Conservation (phyloP, 2,113 vertebrate species). For the Gasterosteus nipponicus region DNA sequence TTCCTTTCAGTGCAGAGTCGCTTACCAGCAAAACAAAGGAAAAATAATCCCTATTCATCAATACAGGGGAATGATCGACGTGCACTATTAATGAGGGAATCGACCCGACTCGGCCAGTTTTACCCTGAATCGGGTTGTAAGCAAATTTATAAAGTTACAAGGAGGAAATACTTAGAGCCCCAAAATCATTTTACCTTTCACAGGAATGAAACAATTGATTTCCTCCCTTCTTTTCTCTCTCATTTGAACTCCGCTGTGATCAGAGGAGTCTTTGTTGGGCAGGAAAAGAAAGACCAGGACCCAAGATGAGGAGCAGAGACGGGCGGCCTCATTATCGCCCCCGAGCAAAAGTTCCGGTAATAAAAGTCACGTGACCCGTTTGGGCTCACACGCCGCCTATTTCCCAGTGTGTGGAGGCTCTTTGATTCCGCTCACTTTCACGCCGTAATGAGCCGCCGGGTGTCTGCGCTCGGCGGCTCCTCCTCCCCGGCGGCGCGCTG, state of each 20-base stretch:
- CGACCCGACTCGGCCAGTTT: conserved; percentile 53
- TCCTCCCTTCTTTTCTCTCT: conserved; percentile 38
- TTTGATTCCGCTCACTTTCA: conserved; percentile 77
- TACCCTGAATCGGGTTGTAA: conserved; percentile 70
- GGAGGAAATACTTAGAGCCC: conserved; percentile 76
- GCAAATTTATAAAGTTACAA: conserved; percentile 77
- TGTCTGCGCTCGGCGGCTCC: conserved; percentile 56
- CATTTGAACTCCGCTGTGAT: conserved; percentile 71
- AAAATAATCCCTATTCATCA: neutral
- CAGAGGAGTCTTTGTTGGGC: conserved; percentile 79
- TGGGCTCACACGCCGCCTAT: conserved; percentile 63
- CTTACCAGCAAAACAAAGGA: neutral
- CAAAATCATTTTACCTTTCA: conserved; percentile 78
- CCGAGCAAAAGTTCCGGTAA: conserved; percentile 74
- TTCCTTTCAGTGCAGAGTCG: neutral
- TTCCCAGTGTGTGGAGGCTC: conserved; percentile 51
- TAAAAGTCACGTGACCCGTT: conserved; percentile 77
- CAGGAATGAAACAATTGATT: conserved; percentile 74
- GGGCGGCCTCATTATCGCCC: conserved; percentile 79
- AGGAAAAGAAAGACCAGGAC: conserved; percentile 42
- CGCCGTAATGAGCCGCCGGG: conserved; percentile 72
- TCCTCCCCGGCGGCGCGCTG: conserved; percentile 40
- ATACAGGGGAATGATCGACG: conserved; percentile 43
- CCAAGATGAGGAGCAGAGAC: conserved; percentile 65
- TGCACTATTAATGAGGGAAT: conserved; percentile 44